Base-by-base conservation (phyloP, 2,797 vertebrate genomes). In the Phoeniculus purpureus region DNA sequence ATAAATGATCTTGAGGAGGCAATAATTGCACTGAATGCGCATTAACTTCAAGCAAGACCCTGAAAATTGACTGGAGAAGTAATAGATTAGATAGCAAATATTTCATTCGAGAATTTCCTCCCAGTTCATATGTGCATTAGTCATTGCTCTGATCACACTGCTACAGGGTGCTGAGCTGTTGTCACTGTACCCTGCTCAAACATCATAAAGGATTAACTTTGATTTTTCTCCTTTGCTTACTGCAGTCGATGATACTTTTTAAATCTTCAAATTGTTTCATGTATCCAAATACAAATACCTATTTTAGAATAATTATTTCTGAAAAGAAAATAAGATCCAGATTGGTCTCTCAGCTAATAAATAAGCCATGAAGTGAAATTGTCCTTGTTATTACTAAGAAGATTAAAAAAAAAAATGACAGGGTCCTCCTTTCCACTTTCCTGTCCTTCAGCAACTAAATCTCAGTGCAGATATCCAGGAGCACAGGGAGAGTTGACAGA, bases 401-500 rank as follows among this genome's bases (percentile, higher is more conserved):
- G 20, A 51, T 2, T 34, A 2, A 25, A 59, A 71, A 1, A 25
- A 60, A 45, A 27, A 48, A 48, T 18, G 13, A 8, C 31, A 32
- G 17, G 3, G 6, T 51, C 3, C 2, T 71, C 12, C 52, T 19
- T 62, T 15, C 15, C 26, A 8, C 37, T 59, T 81, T 15, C 17
- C 29, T 14, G 0, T 6, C 16, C 59, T 9, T 20, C 48, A 12
- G 9, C 20, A 25, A 7, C 21, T 7, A 5, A 50, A 34, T 9
- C 51, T 19, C 55, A 56, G 27, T 16, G n/a, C 32, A 20, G 13
- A 15, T 18, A 65, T 25, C 6, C n/a, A 54, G 67, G 4, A 60
- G 15, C 21, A 7, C 0, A 1, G 9, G 17, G 8, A 27, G 5
- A 32, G 4, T 0, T 1, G n/a, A 4, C 3, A 71, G n/a, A 52